Conservation (phyloP, 2,113 vertebrate species). For the Regulus satrapa region DNA sequence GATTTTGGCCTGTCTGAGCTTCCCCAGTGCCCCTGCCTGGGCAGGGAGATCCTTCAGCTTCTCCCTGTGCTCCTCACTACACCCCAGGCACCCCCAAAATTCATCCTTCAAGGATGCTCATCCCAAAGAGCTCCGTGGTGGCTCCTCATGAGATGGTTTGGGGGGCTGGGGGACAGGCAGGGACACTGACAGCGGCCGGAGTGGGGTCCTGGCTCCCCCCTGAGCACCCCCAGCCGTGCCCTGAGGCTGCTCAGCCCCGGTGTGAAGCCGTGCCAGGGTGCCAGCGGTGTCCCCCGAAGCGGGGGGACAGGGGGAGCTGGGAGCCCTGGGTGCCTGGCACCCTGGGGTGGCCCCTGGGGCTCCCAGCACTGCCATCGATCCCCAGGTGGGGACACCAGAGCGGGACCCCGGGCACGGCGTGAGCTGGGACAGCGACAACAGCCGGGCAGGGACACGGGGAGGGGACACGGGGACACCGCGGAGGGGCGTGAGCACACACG, state of each 20-base stretch:
- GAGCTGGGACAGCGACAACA: rapidly evolving
- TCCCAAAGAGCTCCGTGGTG: not conserved
- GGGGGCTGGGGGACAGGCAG: no score
- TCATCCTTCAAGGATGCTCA: not conserved
- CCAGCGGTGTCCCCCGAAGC: rapidly evolving
- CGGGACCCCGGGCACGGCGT: not conserved
- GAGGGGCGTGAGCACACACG: not conserved
- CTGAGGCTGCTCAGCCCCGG: not conserved
- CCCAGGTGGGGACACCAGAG: rapidly evolving
- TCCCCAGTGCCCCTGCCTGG: not conserved
- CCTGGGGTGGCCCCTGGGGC: not conserved
- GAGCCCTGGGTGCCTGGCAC: not conserved
- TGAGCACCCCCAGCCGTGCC: not conserved
- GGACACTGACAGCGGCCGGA: not conserved
- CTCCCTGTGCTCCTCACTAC: rapidly evolving
- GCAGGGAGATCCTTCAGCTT: no score
- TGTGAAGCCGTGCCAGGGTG: rapidly evolving
- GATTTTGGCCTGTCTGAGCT: not conserved
- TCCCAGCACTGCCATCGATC: not conserved
- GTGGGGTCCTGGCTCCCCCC: rapidly evolving
- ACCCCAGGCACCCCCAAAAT: not conserved
- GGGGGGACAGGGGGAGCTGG: rapidly evolving
- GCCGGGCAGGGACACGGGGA: not conserved
- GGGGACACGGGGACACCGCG: rapidly evolving
- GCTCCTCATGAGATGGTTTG: rapidly evolving